phyloP scores from a whole-genome alignment of 2,113 vertebrate species.

The rat (Rattus norvegicus) region DNA sequence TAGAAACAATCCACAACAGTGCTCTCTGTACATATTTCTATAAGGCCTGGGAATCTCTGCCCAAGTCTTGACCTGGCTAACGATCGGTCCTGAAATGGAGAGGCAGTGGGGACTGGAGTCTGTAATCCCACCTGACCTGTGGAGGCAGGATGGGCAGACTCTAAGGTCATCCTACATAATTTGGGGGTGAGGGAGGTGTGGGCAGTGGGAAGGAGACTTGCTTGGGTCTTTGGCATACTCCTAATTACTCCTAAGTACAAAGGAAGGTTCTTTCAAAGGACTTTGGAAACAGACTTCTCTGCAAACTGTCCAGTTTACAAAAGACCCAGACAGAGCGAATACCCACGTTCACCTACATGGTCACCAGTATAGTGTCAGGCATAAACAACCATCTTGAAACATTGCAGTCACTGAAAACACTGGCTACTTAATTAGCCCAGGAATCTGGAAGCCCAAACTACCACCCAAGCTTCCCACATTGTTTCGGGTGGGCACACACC shows the following conservation, averaged over 20 bases:
- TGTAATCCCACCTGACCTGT: neutral
- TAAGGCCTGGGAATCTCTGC: neutral
- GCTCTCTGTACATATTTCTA: neutral
- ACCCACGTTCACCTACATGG: neutral
- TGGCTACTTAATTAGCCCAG: neutral
- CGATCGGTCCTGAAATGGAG: neutral
- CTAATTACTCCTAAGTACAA: neutral
- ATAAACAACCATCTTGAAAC: neutral
- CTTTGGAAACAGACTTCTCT: neutral
- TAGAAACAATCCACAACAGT: neutral
- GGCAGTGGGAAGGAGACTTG: neutral
- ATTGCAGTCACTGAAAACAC: neutral
- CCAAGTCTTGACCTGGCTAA: neutral
- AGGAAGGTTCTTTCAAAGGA: constrained; percentile 32
- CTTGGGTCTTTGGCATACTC: neutral
- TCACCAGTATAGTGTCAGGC: neutral
- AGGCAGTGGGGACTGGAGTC: neutral
- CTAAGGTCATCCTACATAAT: neutral
- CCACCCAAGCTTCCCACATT: neutral
- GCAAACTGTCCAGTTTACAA: constrained; percentile 15
- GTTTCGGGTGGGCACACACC: neutral
- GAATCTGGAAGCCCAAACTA: neutral
- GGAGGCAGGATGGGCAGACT: neutral
- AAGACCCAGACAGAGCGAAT: neutral
- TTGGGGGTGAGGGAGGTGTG: neutral